Percentiles rank a stretch among this genome's conserved stretches.
Conservation (phyloP, 2,113 vertebrate species). For the Lepus americanus region DNA sequence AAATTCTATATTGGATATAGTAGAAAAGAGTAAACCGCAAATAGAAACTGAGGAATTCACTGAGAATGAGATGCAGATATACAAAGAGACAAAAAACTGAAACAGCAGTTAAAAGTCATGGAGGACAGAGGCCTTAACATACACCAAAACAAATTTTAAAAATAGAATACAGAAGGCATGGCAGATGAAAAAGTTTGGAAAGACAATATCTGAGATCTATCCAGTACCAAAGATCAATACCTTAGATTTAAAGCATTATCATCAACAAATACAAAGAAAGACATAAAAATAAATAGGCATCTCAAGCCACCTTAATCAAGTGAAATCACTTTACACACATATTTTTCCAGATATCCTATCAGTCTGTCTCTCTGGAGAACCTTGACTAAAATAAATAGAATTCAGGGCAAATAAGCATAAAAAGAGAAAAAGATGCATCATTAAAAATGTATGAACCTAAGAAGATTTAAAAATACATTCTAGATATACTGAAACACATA, state of each 20-base stretch:
- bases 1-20: background rate
- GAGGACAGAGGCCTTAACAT: background rate
- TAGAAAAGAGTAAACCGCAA: conserved; percentile 23
- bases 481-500: background rate
- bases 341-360: background rate
- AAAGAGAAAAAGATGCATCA: background rate
- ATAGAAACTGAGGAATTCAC: background rate
- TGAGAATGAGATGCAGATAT: background rate
- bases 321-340: background rate
- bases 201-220: background rate
- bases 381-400: background rate
- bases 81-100: background rate
- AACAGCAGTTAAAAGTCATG: background rate
- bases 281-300: background rate
- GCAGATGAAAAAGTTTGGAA: background rate
- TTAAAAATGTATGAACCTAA: background rate
- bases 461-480: background rate
- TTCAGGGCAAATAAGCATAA: background rate
- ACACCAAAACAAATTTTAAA: conserved; percentile 12
- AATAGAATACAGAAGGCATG: background rate
- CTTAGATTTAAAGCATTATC: background rate
- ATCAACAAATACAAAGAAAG: conserved; percentile 13
- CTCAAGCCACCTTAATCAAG: background rate
- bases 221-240: conserved; percentile 10
- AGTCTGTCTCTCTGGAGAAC: background rate